phyloP scores from a whole-genome alignment of 1,140 invertebrate genomes.

The Spodoptera litura region DNA sequence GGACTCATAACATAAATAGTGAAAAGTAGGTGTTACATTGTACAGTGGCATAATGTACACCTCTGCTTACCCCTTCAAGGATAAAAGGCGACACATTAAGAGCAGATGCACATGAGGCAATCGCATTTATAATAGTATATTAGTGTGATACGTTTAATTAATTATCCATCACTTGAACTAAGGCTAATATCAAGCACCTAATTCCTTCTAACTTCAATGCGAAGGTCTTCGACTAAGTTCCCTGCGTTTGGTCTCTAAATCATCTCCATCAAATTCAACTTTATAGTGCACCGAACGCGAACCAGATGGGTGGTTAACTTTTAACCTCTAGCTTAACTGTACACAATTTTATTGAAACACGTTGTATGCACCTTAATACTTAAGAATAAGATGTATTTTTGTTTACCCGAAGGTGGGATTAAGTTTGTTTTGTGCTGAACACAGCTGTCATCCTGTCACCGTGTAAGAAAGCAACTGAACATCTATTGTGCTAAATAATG shows the following conservation, averaged over 20 bases:
- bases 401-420: neutral
- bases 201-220: too few species aligned
- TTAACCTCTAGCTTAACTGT: constrained; percentile 57
- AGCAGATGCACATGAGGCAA: too few species aligned
- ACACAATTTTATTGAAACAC: constrained; percentile 23
- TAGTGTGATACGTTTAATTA: too few species aligned
- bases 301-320: constrained; percentile 64
- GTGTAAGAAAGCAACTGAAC: constrained; percentile 60
- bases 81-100: too few species aligned
- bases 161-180: too few species aligned
- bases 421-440: constrained; percentile 28
- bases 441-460: constrained; percentile 67
- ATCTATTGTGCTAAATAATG: constrained; percentile 66
- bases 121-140: too few species aligned
- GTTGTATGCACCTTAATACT: constrained; percentile 11
- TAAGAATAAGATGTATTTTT: constrained; percentile 36
- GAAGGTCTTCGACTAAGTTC: too few species aligned
- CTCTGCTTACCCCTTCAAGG: too few species aligned
- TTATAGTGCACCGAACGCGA: constrained; percentile 56
- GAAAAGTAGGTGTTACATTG: too few species aligned
- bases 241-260: neutral
- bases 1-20: too few species aligned
- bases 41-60: too few species aligned
- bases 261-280: constrained; percentile 33
- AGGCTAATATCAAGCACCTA: too few species aligned